Base-by-base conservation (phyloP, 2,797 vertebrate species). In the Falco biarmicus region DNA sequence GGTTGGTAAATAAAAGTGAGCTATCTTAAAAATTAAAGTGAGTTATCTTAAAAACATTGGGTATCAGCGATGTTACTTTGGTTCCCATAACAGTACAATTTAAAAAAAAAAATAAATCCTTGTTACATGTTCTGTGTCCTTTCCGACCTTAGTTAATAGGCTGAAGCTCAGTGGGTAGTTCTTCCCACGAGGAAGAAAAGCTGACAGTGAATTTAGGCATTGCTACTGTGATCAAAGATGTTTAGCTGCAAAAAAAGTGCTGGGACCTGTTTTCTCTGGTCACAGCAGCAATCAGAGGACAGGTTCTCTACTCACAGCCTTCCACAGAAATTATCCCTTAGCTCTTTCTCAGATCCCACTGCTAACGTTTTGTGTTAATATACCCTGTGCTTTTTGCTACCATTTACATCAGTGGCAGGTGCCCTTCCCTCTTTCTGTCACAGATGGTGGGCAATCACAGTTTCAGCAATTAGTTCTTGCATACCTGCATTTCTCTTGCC, bases 401-500 rank as follows among this genome's bases (percentile, higher is more conserved):
- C 45, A 22, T 73, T 91, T 95, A 51, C 57, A 60, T 80, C 60
- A 19, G 37, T 22, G 74, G 11, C 71, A 94, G 57, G 53, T 1
- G 1, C 32, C 29, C 45, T 89, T 94, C 75, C 34, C 18, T 83
- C 56, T 84, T 60, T 66, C 48, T 80, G 1, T 70, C 57, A 26
- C 28, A 71, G 37, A 53, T 20, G 41, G 79, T 8, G 64, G 74
- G 73, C 73, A 95, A 89, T 91, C 91, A 93, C 31, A 57, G 31
- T 47, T 89, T 59, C 84, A 74, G 89, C 92, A 92, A 93, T 89
- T 92, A 92, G 61, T 32, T 74, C 95, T 79, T 77, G 89, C 11
- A 45, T 29, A 64, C 39, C 81, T 79, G 74, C 68, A 16, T 89
- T 91, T 87, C 56, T 77, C 86, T 75, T 84, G 66, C 66, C 47